These are phyloP conservation scores for Magallana nippona DNA, from an alignment of 2,888 invertebrate genomes.

Conservation along the genomic window DNA sequence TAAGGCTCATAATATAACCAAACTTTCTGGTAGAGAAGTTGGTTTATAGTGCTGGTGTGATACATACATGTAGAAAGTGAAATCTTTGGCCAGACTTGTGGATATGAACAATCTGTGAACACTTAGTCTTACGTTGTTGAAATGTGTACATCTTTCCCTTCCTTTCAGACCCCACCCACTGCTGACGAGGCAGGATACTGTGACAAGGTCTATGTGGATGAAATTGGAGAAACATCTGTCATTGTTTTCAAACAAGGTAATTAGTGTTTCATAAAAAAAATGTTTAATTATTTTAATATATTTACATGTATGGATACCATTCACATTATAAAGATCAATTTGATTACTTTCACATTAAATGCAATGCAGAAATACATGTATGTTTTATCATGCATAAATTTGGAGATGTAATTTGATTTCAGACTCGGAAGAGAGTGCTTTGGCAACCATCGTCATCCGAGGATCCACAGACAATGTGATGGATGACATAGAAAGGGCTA, in stretches of 20 bases:
- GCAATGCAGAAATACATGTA: too few species aligned
- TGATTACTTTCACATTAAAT: too few species aligned
- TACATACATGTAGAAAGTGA: too few species aligned
- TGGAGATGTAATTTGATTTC: background rate
- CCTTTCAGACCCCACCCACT: constrained; percentile 86
- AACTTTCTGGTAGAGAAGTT: too few species aligned
- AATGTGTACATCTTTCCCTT: background rate
- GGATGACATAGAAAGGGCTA: constrained; percentile 98
- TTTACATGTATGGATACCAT: background rate
- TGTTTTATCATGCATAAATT: too few species aligned
- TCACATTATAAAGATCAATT: too few species aligned
- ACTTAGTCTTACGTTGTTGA: too few species aligned
- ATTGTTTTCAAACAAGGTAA: constrained; percentile 92
- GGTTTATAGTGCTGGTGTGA: too few species aligned
- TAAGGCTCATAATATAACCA: too few species aligned
- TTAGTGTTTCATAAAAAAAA: background rate
- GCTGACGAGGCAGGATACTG: constrained; percentile 95
- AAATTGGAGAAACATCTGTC: constrained; percentile 96
- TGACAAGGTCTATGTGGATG: constrained; percentile 92
- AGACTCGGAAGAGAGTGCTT: constrained; percentile 88
- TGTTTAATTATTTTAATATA: too few species aligned
- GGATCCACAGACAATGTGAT: constrained; percentile 98
- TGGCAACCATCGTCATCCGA: constrained; percentile 95
- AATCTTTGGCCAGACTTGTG: too few species aligned
- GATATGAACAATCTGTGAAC: background rate